Percentiles rank a stretch among this genome's conserved stretches.
Conservation (phyloP, 1,140 invertebrate genomes). For the Bombus superbus region DNA sequence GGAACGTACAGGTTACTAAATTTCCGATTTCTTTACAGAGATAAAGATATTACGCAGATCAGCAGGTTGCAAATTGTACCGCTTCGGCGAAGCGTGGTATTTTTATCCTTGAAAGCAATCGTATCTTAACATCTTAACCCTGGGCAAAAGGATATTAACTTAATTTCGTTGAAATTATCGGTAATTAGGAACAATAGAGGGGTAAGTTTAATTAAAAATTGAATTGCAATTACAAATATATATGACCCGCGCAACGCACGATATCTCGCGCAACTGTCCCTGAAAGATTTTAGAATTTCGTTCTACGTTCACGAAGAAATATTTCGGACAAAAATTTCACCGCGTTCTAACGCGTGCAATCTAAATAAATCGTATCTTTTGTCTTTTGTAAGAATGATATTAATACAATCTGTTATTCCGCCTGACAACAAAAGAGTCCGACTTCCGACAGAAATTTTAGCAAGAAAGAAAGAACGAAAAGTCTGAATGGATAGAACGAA, state of each 20-base stretch:
- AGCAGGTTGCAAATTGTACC: background rate
- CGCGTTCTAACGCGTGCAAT: no score
- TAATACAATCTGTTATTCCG: background rate
- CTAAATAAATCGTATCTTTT: no score
- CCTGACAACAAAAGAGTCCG: no score
- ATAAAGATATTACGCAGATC: conserved; percentile 28
- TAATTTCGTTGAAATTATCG: background rate
- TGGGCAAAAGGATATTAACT: background rate
- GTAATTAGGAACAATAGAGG: background rate
- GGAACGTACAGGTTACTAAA: conserved; percentile 28
- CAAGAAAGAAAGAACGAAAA: background rate
- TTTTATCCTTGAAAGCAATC: background rate
- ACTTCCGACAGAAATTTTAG: background rate
- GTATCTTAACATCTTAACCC: background rate
- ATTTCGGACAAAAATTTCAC: no score
- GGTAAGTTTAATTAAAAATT: no score
- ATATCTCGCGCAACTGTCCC: no score
- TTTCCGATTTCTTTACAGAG: conserved; percentile 34
- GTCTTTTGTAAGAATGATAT: no score
- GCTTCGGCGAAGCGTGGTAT: no score
- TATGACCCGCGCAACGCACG: no score
- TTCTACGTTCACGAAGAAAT: no score
- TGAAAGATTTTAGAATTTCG: no score
- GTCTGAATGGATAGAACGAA: background rate
- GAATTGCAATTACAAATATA: no score